Evolutionary conservation across 2,888 invertebrate genomes (phyloP), one percentile per base, ranked within the genome.

Genomic region (Drosophila bunnanda): DNA sequence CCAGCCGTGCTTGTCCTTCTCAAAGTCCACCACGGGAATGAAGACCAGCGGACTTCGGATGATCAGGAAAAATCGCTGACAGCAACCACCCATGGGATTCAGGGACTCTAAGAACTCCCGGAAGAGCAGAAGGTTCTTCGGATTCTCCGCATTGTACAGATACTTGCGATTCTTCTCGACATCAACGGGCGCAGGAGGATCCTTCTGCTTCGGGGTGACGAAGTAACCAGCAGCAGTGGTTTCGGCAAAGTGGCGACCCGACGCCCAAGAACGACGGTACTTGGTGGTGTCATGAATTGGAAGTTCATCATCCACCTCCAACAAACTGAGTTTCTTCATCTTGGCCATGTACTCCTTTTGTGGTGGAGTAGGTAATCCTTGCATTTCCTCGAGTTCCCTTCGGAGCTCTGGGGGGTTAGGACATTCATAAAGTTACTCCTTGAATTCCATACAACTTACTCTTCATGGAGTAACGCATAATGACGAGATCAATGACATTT

Each of bases 1-100:
- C 91, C 91, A 91, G 2, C 90, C 91, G 52, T 90, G 88, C 36
- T 79, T 80, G 9, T 79, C 77, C 50, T 39, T 28, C 22, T 80
- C 78, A 55, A 82, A 88, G 39, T 90, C 80, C 13, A 90, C 85
- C 13, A 73, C 50, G 1, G 90, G 91, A n/a, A 91, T 77, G 1
- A 82, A 59, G 0, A 85, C 4, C 0, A 44, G 43, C 25, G 90
- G 90, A 0, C 72, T 48, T 10, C 72, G 62, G 2, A 80, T 0
- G 0, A 83, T 50, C 6, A 76, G 39, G 20, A 58, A 55, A 0
- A 50, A 0, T 6, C 77, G 83, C 4, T 28, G 32, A 13, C 39
- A 32, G 6, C 17, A 43, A 20, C 68, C 53, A 6, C 73, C 64
- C 0, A 48, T 68, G 8, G 90, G 89, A 25, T 73, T 77, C 0